Conservation (phyloP, 1,140 invertebrate species). For the Contarinia nasturtii region DNA sequence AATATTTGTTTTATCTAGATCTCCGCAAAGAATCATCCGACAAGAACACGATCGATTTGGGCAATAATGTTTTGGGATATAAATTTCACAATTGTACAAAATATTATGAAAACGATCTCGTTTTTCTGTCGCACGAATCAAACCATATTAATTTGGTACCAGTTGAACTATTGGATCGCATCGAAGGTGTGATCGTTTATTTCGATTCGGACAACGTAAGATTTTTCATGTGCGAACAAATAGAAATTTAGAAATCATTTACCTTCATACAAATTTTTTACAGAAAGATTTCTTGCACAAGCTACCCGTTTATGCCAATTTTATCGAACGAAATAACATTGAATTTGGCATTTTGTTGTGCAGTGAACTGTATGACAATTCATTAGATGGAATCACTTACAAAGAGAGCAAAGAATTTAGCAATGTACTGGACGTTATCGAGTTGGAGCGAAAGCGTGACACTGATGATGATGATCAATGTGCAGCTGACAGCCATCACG, state of each 20-base stretch:
- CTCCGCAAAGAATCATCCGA: slow-evolving; percentile 1
- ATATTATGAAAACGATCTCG: slow-evolving; percentile 4
- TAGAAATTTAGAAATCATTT: background rate
- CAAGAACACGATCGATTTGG: background rate
- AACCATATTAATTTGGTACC: background rate
- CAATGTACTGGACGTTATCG: slow-evolving; percentile 4
- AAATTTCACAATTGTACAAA: slow-evolving; percentile 3
- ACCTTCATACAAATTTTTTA: background rate
- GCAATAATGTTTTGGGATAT: background rate
- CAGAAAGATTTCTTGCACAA: slow-evolving; percentile 1
- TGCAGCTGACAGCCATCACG: background rate
- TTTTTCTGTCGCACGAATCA: background rate
- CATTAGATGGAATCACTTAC: slow-evolving; percentile 4
- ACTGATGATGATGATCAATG: slow-evolving; percentile 1
- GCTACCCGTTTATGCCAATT: slow-evolving; percentile 1
- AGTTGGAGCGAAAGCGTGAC: background rate
- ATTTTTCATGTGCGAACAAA: background rate
- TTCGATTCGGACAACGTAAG: slow-evolving; percentile 4
- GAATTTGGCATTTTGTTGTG: slow-evolving; percentile 5
- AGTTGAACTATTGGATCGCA: background rate
- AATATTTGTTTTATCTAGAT: background rate
- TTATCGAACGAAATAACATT: slow-evolving; percentile 2
- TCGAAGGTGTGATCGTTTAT: slow-evolving; percentile 3
- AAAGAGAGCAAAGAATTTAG: slow-evolving; percentile 1
- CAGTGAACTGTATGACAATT: slow-evolving; percentile 2